Base-by-base conservation (phyloP, 2,797 vertebrate genomes). In the Mallotus villosus region DNA sequence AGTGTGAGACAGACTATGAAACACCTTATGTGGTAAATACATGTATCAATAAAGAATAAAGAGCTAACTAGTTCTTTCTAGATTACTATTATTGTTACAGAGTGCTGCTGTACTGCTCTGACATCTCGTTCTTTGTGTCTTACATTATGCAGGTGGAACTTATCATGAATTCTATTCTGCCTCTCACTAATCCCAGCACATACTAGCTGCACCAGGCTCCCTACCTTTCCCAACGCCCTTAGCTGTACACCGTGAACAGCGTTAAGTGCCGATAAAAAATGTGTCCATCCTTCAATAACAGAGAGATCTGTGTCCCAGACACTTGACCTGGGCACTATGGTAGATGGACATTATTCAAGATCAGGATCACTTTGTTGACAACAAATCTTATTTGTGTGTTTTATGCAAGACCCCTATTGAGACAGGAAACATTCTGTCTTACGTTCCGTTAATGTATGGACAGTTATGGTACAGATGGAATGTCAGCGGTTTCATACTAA, bases 311-410 rank as follows among this genome's bases (percentile, higher is more conserved):
- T 69, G 78, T 79, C 80, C 84, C 60, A 71, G 74, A 78, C 73
- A 75, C 66, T 69, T 71, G 67, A 75, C 77, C 65, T 80, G 58
- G 75, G 63, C 74, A 66, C 77, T 82, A 29, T 75, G n/a, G 62
- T 71, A 84, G 79, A 89, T 87, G 81, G 82, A 83, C 85, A 84
- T 75, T 68, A 76, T 80, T 85, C 76, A 75, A 49, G 58, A 87
- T 29, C 27, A 29, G 27, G 27, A 83, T 76, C 73, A 77, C 84
- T 84, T 77, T 82, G 86, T 81, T 78, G 83, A 86, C 72, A 82
- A 83, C 68, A 88, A 90, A 91, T 83, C 78, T 67, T 87, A 87
- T 91, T 90, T 88, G 76, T 37, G 76, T 34, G 71, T 80, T 87
- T 88, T 81, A 83, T 85, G 78, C 72, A 82, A 77, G 80, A 77